Evolutionary conservation across 2,113 vertebrate species (phyloP).

Genomic region (Tautogolabrus adspersus): DNA sequence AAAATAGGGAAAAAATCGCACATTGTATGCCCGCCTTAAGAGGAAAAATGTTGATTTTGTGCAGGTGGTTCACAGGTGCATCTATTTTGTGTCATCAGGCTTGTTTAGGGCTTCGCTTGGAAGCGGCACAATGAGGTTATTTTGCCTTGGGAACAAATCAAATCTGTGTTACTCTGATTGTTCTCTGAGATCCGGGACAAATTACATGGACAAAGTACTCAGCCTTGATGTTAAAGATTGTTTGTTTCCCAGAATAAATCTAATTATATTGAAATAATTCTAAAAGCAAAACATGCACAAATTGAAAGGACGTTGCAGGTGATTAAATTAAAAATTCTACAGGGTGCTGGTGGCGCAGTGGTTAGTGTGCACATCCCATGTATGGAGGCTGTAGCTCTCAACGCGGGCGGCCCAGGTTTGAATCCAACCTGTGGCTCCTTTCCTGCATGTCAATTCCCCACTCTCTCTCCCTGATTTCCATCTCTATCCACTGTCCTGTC

Average conservation of each 20-base stretch:
- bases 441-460: too few species aligned
- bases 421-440: too few species aligned
- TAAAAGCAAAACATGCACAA: not conserved
- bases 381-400: too few species aligned
- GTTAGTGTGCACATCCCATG: too few species aligned
- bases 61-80: conserved; percentile 46
- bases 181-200: conserved; percentile 16
- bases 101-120: conserved; percentile 15
- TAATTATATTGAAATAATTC: not conserved
- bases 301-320: not conserved
- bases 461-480: too few species aligned
- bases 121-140: conserved; percentile 10
- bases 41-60: conserved; percentile 38
- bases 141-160: conserved; percentile 36
- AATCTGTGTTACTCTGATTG: conserved; percentile 10
- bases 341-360: too few species aligned
- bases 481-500: too few species aligned
- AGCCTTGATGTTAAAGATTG: not conserved
- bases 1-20: too few species aligned
- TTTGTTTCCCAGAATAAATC: not conserved
- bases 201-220: conserved; percentile 9
- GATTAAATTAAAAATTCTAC: not conserved
- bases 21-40: too few species aligned
- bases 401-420: too few species aligned
- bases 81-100: conserved; percentile 42